Evolutionary conservation across 2,113 vertebrate species (phyloP), one percentile per base, ranked within the genome.

Genomic region (Cynocephalus volans): DNA sequence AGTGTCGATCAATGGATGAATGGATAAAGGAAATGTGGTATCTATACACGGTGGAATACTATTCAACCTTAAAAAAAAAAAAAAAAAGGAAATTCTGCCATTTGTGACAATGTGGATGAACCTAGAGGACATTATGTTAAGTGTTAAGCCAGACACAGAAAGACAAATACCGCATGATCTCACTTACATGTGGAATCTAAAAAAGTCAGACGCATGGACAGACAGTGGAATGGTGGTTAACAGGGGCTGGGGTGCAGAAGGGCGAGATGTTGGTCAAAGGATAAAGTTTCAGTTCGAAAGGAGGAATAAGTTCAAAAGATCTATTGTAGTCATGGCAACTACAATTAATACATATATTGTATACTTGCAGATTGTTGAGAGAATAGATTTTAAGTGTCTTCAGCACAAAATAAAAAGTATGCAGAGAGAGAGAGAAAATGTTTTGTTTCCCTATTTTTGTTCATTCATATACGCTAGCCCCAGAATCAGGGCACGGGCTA

Each of bases 1-100:
- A 5, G 52, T 31, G n/a, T 18, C 52, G 2, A 5, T 13, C 17
- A 1, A 14, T 1, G 8, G 36, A 13, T 21, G 15, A 58, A 21
- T 28, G 10, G 10, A 28, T 41, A 21, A 70, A 8, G 6, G 21
- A 1, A 19, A 56, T 36, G 48, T 0, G 10, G 18, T 2, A 23
- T 21, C 4, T 84, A 13, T n/a, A 8, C 23, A 12, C 13, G 17
- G 26, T 36, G 15, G 24, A 56, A 56, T 56, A 56, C 8, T 36
- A 56, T 4, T 17, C 45, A 8, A 24, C 48, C 72, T 75, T 75
- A 3, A 41, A 41, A 3, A 41, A 41, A 41, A 41, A 6, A 45
- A 73, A 48, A 15, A 17, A 7, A 75, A 75, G 45, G 24, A 50
- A 75, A 48, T 50, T 28, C 72, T 75, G 14, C 6, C 45, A 9